These are phyloP conservation scores for Malurus melanocephalus DNA, from an alignment of 2,113 vertebrate species.

Conservation along the genomic window DNA sequence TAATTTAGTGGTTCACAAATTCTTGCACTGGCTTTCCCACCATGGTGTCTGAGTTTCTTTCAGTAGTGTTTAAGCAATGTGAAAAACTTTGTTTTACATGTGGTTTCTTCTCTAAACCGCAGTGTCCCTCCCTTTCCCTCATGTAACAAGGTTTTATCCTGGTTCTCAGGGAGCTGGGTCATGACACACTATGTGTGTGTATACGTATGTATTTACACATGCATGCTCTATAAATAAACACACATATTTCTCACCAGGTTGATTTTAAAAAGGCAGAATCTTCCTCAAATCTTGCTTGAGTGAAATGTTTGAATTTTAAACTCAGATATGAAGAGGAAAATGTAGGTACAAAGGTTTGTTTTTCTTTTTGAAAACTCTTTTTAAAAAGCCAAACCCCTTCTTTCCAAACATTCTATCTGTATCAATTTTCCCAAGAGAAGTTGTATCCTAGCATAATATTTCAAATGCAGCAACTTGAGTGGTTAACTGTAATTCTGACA, in stretches of 20 bases:
- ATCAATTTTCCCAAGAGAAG: background rate
- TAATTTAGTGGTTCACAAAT: background rate
- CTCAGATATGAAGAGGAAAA: background rate
- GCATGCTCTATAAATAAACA: background rate
- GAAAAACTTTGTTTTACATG: background rate
- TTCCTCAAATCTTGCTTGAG: background rate
- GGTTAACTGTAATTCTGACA: background rate
- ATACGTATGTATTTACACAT: background rate
- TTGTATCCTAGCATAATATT: background rate
- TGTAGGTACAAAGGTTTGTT: background rate
- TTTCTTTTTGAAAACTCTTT: background rate
- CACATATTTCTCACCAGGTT: background rate
- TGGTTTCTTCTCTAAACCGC: background rate
- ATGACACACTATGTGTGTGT: background rate
- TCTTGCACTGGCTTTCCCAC: background rate
- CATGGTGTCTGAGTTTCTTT: background rate
- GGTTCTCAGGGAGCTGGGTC: background rate
- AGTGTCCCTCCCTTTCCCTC: background rate
- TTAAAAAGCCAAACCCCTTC: background rate
- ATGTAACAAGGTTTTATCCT: background rate
- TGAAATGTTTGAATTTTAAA: conserved; percentile 12
- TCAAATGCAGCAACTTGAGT: background rate
- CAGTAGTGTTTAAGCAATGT: background rate
- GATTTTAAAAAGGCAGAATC: background rate
- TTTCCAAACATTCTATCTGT: background rate